Evolutionary conservation across 2,113 vertebrate species (phyloP).

Genomic region (Tretioscincus oriximinensis): DNA sequence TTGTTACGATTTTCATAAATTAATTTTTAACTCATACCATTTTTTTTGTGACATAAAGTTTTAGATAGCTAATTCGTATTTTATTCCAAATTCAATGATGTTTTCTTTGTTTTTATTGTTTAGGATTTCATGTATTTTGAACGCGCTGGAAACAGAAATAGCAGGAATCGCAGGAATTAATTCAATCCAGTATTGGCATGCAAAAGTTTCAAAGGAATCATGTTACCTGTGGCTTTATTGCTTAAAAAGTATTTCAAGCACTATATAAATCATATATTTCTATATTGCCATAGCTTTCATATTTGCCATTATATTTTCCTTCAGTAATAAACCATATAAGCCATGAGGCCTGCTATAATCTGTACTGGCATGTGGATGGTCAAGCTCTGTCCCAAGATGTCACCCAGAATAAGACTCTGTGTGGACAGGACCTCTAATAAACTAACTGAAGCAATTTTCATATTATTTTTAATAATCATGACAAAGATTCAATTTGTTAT

Average conservation of each 20-base stretch:
- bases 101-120: background rate
- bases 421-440: no score
- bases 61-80: background rate
- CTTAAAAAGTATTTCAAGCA: background rate
- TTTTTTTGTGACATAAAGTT: background rate
- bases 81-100: background rate
- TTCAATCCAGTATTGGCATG: background rate
- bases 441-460: no score
- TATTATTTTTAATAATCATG: no score
- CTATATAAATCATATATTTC: background rate
- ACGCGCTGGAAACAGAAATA: background rate
- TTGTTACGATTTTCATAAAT: no score
- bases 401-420: no score
- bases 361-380: no score
- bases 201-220: background rate
- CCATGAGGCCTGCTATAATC: no score
- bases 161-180: background rate
- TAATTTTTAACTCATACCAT: background rate
- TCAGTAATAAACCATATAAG: background rate
- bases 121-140: conserved; percentile 30
- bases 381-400: no score
- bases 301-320: background rate
- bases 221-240: background rate
- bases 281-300: background rate
- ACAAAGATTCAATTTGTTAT: no score